Base-by-base conservation (phyloP, 2,113 vertebrate genomes). In the Spilogale gracilis region DNA sequence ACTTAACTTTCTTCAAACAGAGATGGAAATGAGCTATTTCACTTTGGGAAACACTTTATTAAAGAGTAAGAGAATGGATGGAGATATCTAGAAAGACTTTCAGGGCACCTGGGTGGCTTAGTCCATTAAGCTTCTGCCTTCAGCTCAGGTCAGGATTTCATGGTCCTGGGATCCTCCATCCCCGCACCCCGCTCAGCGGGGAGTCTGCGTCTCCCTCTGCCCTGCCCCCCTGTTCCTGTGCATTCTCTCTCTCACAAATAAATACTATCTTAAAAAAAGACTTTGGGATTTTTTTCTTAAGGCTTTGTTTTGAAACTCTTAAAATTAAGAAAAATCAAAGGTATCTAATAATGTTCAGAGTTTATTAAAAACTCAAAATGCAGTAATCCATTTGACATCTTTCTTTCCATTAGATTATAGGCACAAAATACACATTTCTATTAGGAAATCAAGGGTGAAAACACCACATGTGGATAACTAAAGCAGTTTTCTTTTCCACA, bases 351-450 rank as follows among this genome's bases (percentile, higher is more conserved):
- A 91, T 52, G 11, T 43, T 91, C 20, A 92, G 18, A 87, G 23
- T 88, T 85, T 79, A 74, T 56, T 90, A 65, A 90, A 79, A 91
- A 8, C 65, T 63, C 74, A 74, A 96, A 50, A 95, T 94, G 20
- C 16, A 91, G 1, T 56, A 13, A 90, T 95, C n/a, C 90, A 54
- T 73, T 93, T 94, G 25, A 89, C 50, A 79, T 13, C 92, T 89
- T 95, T 91, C 48, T 94, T 88, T 54, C 38, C 21, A 4, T 88
- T 87, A 76, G 50, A 50, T 85, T 13, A 30, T 90, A 91, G 95
- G 27, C 67, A 92, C 6, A 74, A 89, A 94, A 61, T 48, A 65
- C 10, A 45, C 71, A 61, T 88, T 91, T 90, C 38, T 90, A 1
- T 74, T 71, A 79, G 83, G 67, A 92, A 94, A 73, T 56, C 38